Evolutionary conservation across 2,888 invertebrate species (phyloP).

Genomic region (Hypena proboscidalis): DNA sequence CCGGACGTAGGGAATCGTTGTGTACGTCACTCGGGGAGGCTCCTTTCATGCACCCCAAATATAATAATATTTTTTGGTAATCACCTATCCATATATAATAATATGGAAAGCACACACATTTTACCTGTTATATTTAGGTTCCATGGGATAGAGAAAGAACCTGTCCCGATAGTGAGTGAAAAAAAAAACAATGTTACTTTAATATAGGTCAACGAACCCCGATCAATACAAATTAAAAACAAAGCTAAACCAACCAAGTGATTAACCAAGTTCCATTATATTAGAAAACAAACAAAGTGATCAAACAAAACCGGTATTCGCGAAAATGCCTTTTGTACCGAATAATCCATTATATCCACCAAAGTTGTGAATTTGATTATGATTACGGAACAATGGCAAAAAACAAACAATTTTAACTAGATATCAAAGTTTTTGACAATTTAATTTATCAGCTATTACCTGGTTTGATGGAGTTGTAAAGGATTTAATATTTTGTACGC

Average conservation of each 20-base stretch:
- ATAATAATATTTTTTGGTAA: too few species aligned
- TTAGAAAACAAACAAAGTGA: slow-evolving; percentile 7
- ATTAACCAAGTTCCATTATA: not conserved
- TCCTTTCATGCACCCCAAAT: too few species aligned
- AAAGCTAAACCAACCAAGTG: not conserved
- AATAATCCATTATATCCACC: slow-evolving; percentile 1
- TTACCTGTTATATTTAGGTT: too few species aligned
- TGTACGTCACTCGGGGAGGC: too few species aligned
- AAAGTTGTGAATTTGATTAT: slow-evolving; percentile 21
- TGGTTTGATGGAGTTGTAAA: slow-evolving; percentile 46
- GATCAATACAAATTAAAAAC: too few species aligned
- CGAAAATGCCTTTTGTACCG: not conserved
- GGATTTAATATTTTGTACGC: slow-evolving; percentile 44
- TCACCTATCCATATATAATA: too few species aligned
- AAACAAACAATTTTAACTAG: slow-evolving; percentile 29
- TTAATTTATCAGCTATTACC: slow-evolving; percentile 53
- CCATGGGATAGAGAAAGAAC: too few species aligned
- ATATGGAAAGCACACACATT: too few species aligned
- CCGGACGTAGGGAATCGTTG: too few species aligned
- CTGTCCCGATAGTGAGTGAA: too few species aligned
- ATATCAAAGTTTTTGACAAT: slow-evolving; percentile 50
- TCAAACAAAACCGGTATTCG: slow-evolving; percentile 1
- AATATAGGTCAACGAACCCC: too few species aligned
- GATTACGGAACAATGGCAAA: slow-evolving; percentile 25
- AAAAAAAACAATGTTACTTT: too few species aligned